Conservation (phyloP, 2,888 invertebrate genomes). For the Cerceris ruficornis region DNA sequence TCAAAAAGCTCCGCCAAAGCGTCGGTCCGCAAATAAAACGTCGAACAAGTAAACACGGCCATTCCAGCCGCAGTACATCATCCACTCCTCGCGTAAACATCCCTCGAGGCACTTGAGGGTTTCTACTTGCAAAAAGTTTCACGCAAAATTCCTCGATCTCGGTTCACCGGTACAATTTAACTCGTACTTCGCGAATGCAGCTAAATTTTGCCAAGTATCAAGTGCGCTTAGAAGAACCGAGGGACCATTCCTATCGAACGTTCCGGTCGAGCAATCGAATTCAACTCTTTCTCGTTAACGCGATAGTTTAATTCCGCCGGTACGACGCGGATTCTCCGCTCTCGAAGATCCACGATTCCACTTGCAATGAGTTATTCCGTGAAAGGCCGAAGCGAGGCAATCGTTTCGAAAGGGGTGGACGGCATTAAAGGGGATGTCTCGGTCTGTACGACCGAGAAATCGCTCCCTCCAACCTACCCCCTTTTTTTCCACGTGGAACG, state of each 20-base stretch:
- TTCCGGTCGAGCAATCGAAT: neutral
- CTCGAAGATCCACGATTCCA: slow-evolving; percentile 2
- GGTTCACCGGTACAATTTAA: no score
- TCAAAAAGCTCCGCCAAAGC: no score
- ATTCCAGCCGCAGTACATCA: neutral
- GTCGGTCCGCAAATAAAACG: no score
- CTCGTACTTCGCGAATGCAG: neutral
- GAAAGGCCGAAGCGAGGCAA: slow-evolving; percentile 3
- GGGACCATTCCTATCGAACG: neutral
- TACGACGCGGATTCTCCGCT: neutral
- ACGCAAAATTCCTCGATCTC: no score
- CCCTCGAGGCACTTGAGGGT: no score
- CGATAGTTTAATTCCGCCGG: slow-evolving; percentile 25
- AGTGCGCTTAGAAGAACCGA: neutral
- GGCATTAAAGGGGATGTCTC: slow-evolving; percentile 28
- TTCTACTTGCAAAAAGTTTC: no score
- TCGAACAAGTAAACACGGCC: neutral
- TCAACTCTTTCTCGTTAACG: slow-evolving; percentile 11
- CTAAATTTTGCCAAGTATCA: neutral
- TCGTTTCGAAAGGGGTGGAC: slow-evolving; percentile 1
- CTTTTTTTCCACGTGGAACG: neutral
- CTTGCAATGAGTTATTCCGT: slow-evolving; percentile 10
- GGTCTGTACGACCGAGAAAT: neutral
- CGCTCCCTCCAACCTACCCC: neutral
- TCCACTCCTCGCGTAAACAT: no score